Base-by-base conservation (phyloP, 2,888 invertebrate genomes). In the Acanthosoma haemorrhoidale region DNA sequence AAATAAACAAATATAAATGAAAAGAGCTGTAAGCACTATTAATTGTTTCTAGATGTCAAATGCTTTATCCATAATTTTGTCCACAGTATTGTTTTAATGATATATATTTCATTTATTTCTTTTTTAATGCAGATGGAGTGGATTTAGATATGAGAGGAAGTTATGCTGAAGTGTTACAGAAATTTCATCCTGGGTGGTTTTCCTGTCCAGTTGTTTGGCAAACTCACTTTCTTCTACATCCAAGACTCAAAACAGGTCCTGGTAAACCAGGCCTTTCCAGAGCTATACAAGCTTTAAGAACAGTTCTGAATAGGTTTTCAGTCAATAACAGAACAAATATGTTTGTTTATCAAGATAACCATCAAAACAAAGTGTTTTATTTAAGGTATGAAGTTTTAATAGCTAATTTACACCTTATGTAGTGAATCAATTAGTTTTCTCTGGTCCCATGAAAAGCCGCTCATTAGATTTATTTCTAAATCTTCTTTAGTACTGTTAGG, bases 131-230 rank as follows among this genome's bases (percentile, higher is more conserved):
- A 72, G 73, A 73, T 67, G 39, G 59, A 57, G 41, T 25, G 58
- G 73, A 73, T 31, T 11, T 66, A 8, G 71, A 73, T 32, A 32
- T 71, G 18, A 64, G 67, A 43, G 72, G 71, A 25, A 67, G 39
- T 13, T 61, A 69, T 43, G 43, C 43, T 3, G 73, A 70, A 21
- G 36, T 68, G 3, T 29, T 69, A 3, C 60, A 67, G 43, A 73
- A 73, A 43, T 73, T 67, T 58, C 76, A 81, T 81, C 84, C 88
- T 0, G 91, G 91, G 3, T 84, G 85, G 78, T 91, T 91, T 78
- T 84, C 87, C 43, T 92, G 91, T 78, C 85, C 85, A 4, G 84
- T 87, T n/a, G 87, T 90, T 2, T 90, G 89, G 88, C 84, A 87
- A 77, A 85, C 85, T 6, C 83, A 84, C 61, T 90, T 91, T 77